Percentiles rank a stretch among this genome's conserved stretches.
Conservation (phyloP, 2,888 invertebrate species). For the Rhagium mordax region DNA sequence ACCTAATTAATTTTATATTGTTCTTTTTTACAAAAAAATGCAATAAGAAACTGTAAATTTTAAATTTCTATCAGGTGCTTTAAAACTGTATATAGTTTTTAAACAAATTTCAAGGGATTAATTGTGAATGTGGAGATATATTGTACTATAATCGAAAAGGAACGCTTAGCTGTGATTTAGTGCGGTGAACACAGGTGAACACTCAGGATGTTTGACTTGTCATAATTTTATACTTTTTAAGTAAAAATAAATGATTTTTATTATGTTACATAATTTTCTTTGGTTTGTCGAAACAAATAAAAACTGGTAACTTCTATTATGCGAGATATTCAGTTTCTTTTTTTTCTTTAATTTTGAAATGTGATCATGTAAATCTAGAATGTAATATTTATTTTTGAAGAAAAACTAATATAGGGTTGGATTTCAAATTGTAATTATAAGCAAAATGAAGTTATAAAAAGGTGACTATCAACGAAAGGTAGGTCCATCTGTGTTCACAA, state of each 20-base stretch:
- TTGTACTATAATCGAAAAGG: conserved; percentile 38
- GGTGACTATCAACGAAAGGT: conserved; percentile 63
- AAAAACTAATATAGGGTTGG: neutral
- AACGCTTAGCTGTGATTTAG: conserved; percentile 66
- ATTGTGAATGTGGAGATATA: conserved; percentile 29
- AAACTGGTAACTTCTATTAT: neutral
- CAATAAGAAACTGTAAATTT: conserved; percentile 16
- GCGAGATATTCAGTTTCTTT: neutral
- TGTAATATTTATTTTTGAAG: neutral
- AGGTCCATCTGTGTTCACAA: conserved; percentile 73
- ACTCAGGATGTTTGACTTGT: conserved; percentile 53
- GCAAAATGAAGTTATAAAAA: conserved; percentile 1
- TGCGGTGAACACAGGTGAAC: conserved; percentile 69
- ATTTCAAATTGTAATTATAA: neutral
- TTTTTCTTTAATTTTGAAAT: neutral
- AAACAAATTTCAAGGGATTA: conserved; percentile 32
- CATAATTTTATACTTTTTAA: conserved; percentile 44
- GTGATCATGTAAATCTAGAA: neutral
- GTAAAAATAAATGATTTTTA: conserved; percentile 40
- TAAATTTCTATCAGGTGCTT: conserved; percentile 40
- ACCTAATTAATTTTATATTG: conserved; percentile 28
- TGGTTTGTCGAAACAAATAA: conserved; percentile 21
- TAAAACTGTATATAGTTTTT: conserved; percentile 50
- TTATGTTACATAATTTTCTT: conserved; percentile 32
- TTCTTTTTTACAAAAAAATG: conserved; percentile 24